These are phyloP conservation scores for Xiphorhynchus erythropygius DNA, from an alignment of 2,797 vertebrate genomes.

Conservation along the genomic window DNA sequence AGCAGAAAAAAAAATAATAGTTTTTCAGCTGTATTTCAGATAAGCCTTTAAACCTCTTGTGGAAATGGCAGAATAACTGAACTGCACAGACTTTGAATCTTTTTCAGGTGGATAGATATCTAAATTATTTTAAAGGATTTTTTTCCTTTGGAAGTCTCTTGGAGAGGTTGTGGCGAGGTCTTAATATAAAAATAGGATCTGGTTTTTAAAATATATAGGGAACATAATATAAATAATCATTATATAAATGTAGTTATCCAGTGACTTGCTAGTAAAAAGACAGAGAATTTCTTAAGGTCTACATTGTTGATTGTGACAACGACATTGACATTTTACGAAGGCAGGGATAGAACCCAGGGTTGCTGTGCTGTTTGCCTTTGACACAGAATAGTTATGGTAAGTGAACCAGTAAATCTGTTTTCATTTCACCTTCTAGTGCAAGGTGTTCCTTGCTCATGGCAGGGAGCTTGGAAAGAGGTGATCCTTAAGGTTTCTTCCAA, in stretches of 20 bases:
- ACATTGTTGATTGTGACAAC: not conserved
- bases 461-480: not conserved
- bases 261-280: not conserved
- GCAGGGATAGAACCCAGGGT: not conserved
- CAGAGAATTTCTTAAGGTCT: not conserved
- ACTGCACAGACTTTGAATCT: not conserved
- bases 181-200: not conserved
- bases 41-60: conserved; percentile 9
- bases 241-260: not conserved
- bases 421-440: not conserved
- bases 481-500: not conserved
- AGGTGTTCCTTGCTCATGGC: not conserved
- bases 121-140: conserved; percentile 16
- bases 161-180: not conserved
- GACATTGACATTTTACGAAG: not conserved
- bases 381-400: not conserved
- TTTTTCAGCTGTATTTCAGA: not conserved
- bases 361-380: not conserved
- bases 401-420: not conserved
- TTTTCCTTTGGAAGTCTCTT: not conserved
- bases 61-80: not conserved
- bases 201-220: not conserved
- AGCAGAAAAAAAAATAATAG: not conserved
- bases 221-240: conserved; percentile 5
- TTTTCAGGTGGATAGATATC: not conserved